Base-by-base conservation (phyloP, 2,113 vertebrate genomes). In the Coptodon bakossiorum region DNA sequence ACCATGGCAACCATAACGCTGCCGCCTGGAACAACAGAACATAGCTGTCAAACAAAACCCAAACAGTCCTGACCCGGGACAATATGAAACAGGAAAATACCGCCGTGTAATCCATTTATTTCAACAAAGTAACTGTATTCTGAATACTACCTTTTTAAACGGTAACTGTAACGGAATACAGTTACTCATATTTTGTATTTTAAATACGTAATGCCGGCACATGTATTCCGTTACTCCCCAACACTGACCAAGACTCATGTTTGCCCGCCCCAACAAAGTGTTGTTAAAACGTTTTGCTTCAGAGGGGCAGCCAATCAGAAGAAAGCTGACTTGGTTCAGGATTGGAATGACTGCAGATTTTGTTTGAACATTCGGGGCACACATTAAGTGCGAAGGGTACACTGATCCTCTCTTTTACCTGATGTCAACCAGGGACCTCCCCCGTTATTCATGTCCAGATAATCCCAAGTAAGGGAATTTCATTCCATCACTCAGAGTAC, bases 201-300 rank as follows among this genome's bases (percentile, higher is more conserved):
- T 54, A 54, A 54, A 54, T 54, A 54, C 2, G n/a, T 22, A 54
- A 53, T 2, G 1, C 1, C 1, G 1, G 52, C 0, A 53, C 52
- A 1, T 22, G 3, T 53, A 11, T 1, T 0, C n/a, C 0, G 5
- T 54, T 22, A 54, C n/a, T 24, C 0, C 53, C 6, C 53, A 6
- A 12, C 53, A 54, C 53, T 12, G 52, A 16, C 9, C 17, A n/a
- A 38, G 22, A 22, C 31, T 63, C 16, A 63, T 11, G 61, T 36
- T 36, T 7, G 31, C 54, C 24, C 0, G 7, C 24, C 7, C 24
- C 56, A 5, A 1, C 24, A 29, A 27, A 29, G 13, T 27, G 54
- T 27, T 57, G 54, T 8, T 57, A 14, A 14, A 8, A 14, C 6
- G 0, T 29, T 57, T 57, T 9, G 56, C 56, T 57, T 29, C 56